Base-by-base conservation (phyloP, 2,888 invertebrate genomes). In the Macaria liturata region DNA sequence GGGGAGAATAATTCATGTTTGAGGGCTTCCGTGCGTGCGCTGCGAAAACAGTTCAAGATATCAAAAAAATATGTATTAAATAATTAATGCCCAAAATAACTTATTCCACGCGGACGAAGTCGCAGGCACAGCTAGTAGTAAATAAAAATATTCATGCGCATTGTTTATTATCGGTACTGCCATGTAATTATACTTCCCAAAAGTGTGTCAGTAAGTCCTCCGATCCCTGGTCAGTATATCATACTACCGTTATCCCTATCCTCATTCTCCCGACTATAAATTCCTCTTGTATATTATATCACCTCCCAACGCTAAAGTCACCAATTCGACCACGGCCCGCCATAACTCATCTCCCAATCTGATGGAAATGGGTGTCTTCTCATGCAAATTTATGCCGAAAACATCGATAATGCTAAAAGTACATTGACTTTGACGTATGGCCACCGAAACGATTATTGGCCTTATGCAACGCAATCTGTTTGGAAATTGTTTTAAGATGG, bases 321-420 rank as follows among this genome's bases (percentile, higher is more conserved):
- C 76, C 70, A 70, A 78, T 83, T 84, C 79, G 78, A 75, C 68
- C 74, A 78, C 83, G 84, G 80, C 37, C 46, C 37, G 8, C 32
- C 51, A 55, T 59, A 49, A 56, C 74, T 85, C 83, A 84, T 72
- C 70, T 72, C 69, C 75, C 81, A 84, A 84, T 82, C 79, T 76
- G 78, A 84, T 86, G 88, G 82, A 84, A 84, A 86, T 86, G 83
- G 80, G 61, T 61, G 59, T 59, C 64, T 59, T 59, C 51, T 49
- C 57, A 66, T 69, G 71, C 66, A 70, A 67, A 76, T 73, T 72
- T 69, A 71, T 71, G 65, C 30, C 68, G 61, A 68, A 66, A 68
- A 59, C 52, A 62, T 61, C 57, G 64, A 67, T 66, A 67, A 59
- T 53, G 47, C 64, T 66, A 61, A 64, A 64, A 66, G 56, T 68